These are phyloP conservation scores for Andrena dorsata DNA, from an alignment of 2,888 invertebrate species.

Conservation along the genomic window DNA sequence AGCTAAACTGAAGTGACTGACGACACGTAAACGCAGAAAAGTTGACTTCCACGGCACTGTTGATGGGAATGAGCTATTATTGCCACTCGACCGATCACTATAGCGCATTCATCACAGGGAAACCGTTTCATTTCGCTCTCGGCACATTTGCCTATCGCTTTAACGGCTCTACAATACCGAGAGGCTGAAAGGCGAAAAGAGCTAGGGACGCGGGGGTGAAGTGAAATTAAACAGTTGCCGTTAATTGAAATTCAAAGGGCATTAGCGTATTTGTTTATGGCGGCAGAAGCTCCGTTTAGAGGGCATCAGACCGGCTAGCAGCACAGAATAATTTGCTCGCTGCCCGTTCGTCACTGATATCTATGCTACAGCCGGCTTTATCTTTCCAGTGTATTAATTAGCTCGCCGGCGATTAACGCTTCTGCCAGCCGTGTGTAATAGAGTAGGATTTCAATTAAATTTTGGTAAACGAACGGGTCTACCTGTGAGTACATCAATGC, in stretches of 20 bases:
- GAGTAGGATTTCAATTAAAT: slow-evolving; percentile 11
- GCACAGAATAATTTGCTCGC: slow-evolving; percentile 58
- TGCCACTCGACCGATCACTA: background rate
- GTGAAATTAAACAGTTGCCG: slow-evolving; percentile 70
- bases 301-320: slow-evolving; percentile 38
- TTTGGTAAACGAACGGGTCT: background rate
- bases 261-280: slow-evolving; percentile 68
- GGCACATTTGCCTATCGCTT: slow-evolving; percentile 1
- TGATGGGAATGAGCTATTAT: background rate
- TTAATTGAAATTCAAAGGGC: slow-evolving; percentile 76
- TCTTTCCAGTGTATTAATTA: slow-evolving; percentile 54
- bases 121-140: slow-evolving; percentile 1
- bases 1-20: no score
- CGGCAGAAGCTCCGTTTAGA: slow-evolving; percentile 22
- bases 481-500: background rate
- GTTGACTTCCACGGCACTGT: background rate
- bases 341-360: slow-evolving; percentile 51
- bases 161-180: slow-evolving; percentile 16
- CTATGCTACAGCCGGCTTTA: slow-evolving; percentile 29
- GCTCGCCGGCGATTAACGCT: slow-evolving; percentile 32
- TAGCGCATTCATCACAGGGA: slow-evolving; percentile 7
- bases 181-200: slow-evolving; percentile 7
- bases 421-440: background rate
- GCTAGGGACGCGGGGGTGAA: background rate
- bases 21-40: no score